Percentiles rank a stretch among this genome's conserved stretches.
Conservation (phyloP, 1,140 invertebrate species). For the Bombus terrestris region DNA sequence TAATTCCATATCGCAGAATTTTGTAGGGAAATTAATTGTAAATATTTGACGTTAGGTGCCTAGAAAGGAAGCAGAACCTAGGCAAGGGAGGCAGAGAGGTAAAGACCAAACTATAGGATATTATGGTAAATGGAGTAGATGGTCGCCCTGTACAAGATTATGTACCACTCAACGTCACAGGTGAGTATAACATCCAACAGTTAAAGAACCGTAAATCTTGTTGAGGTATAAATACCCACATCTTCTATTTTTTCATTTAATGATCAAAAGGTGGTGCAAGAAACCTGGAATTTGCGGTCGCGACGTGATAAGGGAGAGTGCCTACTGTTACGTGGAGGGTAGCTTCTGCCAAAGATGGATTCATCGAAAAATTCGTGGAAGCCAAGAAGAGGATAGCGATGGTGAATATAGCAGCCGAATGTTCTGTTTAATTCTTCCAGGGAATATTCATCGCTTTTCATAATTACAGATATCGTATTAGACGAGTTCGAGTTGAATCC, state of each 20-base stretch:
- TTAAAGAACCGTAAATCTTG: too few species aligned
- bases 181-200: slow-evolving; percentile 61
- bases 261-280: slow-evolving; percentile 86
- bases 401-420: slow-evolving; percentile 51
- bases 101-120: slow-evolving; percentile 68
- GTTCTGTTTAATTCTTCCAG: too few species aligned
- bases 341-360: slow-evolving; percentile 91
- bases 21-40: neutral
- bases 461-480: slow-evolving; percentile 67
- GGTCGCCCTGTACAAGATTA: slow-evolving; percentile 84
- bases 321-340: slow-evolving; percentile 92
- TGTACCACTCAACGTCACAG: slow-evolving; percentile 85
- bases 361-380: slow-evolving; percentile 83
- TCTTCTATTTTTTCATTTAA: neutral
- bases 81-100: slow-evolving; percentile 70
- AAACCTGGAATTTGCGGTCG: slow-evolving; percentile 88
- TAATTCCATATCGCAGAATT: neutral
- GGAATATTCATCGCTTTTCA: neutral
- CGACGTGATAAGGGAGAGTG: slow-evolving; percentile 90
- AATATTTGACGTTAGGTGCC: slow-evolving; percentile 40
- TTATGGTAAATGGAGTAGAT: slow-evolving; percentile 86
- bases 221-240: neutral
- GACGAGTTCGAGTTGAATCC: slow-evolving; percentile 77
- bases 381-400: slow-evolving; percentile 73
- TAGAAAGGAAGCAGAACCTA: slow-evolving; percentile 74